Evolutionary conservation across 2,113 vertebrate genomes (phyloP).

Genomic region (Nesogale talazaci): DNA sequence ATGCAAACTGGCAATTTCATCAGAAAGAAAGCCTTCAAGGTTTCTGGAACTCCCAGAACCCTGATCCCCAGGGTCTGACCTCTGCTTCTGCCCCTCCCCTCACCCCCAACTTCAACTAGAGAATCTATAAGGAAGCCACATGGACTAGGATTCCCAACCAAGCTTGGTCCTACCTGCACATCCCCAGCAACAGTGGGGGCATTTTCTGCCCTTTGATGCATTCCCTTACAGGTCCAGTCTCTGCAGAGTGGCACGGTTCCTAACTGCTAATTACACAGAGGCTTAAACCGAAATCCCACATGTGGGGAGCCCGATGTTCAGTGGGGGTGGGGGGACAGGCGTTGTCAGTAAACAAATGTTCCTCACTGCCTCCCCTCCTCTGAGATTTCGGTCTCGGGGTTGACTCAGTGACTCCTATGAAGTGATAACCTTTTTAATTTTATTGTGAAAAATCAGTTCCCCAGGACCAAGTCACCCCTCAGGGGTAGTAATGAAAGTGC

Average conservation of each 20-base stretch:
- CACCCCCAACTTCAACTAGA: not conserved
- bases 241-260: not conserved
- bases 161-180: not conserved
- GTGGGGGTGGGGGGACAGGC: not conserved
- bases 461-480: constrained; percentile 45
- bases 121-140: not conserved
- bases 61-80: not conserved
- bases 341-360: not conserved
- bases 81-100: not conserved
- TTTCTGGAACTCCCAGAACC: not conserved
- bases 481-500: constrained; percentile 17
- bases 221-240: not conserved
- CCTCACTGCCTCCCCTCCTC: not conserved
- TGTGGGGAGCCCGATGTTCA: rapidly evolving
- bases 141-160: not conserved
- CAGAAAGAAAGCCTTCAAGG: rapidly evolving
- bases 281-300: rapidly evolving
- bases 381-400: not conserved
- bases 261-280: not conserved
- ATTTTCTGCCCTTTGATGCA: not conserved
- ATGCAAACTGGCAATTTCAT: not conserved
- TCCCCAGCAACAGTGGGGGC: not conserved
- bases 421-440: constrained; percentile 42
- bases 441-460: constrained; percentile 51
- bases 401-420: not conserved